phyloP scores from a whole-genome alignment of 2,113 vertebrate genomes.

The Lutjanus erythropterus region DNA sequence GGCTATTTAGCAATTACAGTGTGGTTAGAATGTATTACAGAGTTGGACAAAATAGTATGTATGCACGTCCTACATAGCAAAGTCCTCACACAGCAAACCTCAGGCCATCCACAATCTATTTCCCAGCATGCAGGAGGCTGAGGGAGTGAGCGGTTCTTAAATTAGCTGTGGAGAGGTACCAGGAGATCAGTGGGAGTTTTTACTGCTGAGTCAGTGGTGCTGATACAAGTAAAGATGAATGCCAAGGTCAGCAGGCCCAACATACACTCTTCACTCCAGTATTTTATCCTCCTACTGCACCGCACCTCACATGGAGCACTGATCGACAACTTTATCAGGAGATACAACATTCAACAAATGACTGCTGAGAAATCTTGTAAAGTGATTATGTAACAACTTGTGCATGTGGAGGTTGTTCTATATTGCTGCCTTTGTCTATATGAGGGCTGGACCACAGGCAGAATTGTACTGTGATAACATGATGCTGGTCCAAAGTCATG shows the following conservation, averaged over 20 bases:
- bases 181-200: constrained; percentile 30
- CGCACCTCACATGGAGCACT: neutral
- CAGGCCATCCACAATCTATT: constrained; percentile 25
- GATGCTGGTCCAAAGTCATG: neutral
- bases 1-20: constrained; percentile 19
- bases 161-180: constrained; percentile 47
- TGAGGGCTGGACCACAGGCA: neutral
- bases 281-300: neutral
- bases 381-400: neutral
- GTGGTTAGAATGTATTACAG: constrained; percentile 18
- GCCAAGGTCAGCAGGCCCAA: constrained; percentile 34
- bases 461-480: neutral
- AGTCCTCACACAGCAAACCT: constrained; percentile 31
- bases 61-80: constrained; percentile 3
- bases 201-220: constrained; percentile 45
- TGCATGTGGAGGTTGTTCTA: neutral
- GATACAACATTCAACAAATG: neutral
- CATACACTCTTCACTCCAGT: neutral
- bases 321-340: neutral
- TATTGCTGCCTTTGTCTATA: too few species aligned
- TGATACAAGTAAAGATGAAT: constrained; percentile 39
- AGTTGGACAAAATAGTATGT: constrained; percentile 11
- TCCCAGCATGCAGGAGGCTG: constrained; percentile 31
- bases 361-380: neutral
- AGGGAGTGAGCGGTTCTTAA: constrained; percentile 46